These are phyloP conservation scores for Crocuta crocuta DNA, from an alignment of 2,113 vertebrate genomes.

Conservation along the genomic window DNA sequence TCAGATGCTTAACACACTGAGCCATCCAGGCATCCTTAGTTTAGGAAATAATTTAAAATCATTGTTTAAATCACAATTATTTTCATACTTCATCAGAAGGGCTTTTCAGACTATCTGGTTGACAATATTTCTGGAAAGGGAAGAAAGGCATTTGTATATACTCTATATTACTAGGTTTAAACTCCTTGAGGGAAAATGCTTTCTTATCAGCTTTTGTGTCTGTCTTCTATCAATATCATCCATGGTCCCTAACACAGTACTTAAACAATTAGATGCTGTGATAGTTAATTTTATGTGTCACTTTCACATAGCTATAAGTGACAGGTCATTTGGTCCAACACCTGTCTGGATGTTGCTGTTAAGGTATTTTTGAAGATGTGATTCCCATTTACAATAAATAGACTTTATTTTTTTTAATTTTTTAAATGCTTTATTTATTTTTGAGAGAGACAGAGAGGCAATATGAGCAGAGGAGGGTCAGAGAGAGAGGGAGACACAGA, in stretches of 20 bases:
- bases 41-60: neutral
- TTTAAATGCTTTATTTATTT: too few species aligned
- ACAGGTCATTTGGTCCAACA: neutral
- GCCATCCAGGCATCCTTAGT: neutral
- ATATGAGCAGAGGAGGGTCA: too few species aligned
- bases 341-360: neutral
- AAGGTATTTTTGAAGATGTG: slow-evolving; percentile 28
- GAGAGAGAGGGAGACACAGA: too few species aligned
- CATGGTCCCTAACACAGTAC: neutral
- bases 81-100: neutral
- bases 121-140: neutral
- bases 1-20: too few species aligned
- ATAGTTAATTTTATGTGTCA: slow-evolving; percentile 40
- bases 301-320: neutral
- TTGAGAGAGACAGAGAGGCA: too few species aligned
- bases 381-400: neutral
- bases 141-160: neutral
- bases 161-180: neutral
- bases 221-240: neutral
- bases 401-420: neutral
- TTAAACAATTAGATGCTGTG: neutral
- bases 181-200: neutral
- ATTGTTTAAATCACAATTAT: neutral
- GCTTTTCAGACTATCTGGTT: neutral
- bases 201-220: neutral